Conservation (phyloP, 2,797 vertebrate species). For the Typhlichthys eigenmanni region DNA sequence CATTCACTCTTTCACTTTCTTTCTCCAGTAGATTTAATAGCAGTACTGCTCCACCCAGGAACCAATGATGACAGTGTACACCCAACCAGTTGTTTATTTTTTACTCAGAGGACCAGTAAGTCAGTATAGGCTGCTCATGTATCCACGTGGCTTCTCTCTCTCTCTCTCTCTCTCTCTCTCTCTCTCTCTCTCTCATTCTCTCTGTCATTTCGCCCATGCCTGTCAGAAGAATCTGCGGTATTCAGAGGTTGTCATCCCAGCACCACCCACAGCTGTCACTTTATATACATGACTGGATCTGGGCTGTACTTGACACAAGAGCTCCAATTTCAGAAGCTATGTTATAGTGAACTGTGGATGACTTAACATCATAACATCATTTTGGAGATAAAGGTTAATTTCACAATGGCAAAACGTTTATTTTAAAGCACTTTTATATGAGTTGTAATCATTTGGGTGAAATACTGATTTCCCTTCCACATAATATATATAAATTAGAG, state of each 20-base stretch:
- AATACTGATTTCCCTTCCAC: no score
- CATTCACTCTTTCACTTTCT: slow-evolving; percentile 26
- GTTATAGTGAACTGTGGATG: no score
- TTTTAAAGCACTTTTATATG: no score
- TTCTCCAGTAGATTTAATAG: slow-evolving; percentile 66
- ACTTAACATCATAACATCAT: no score
- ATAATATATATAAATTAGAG: no score
- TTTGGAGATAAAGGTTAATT: no score
- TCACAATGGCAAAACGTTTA: no score
- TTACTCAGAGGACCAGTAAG: slow-evolving; percentile 30
- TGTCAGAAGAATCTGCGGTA: slow-evolving; percentile 54
- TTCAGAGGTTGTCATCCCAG: slow-evolving; percentile 7
- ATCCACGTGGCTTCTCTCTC: slow-evolving; percentile 4
- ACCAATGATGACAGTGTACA: slow-evolving; percentile 69
- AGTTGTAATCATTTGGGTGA: no score
- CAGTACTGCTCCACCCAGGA: slow-evolving; percentile 74
- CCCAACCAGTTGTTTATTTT: slow-evolving; percentile 57
- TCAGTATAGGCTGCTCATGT: slow-evolving; percentile 5
- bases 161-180: background rate
- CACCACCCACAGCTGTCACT: no score
- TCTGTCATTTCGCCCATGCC: slow-evolving; percentile 36
- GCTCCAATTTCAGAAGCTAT: no score
- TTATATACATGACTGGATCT: no score
- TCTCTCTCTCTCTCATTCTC: background rate
- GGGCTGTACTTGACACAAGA: no score